Percentiles rank a stretch among this genome's conserved stretches.
Evolutionary conservation across 2,797 vertebrate genomes (phyloP).

Genomic region (Ctenosaura bakeri): DNA sequence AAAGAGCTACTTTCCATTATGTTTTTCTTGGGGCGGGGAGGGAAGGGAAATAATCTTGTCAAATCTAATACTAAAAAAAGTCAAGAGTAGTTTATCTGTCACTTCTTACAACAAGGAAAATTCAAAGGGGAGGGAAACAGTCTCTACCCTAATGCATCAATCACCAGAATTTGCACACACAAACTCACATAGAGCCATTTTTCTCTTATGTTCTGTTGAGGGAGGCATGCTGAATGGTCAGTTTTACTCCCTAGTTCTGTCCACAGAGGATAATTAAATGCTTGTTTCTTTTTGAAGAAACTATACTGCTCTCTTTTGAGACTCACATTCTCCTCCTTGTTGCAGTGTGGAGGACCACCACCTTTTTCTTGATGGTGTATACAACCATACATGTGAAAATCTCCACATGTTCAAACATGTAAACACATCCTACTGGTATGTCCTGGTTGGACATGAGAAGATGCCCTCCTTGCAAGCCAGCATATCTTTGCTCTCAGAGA

Average conservation of each 20-base stretch:
- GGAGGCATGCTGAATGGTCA: no score
- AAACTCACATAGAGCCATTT: background rate
- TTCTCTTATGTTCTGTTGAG: background rate
- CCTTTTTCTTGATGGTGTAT: background rate
- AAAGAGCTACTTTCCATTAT: background rate
- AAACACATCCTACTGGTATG: no score
- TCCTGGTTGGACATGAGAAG: background rate
- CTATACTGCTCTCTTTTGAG: no score
- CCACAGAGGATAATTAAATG: no score
- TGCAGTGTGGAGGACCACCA: background rate
- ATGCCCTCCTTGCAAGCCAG: background rate
- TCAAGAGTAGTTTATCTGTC: no score
- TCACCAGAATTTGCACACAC: background rate
- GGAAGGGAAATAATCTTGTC: background rate
- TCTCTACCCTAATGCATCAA: background rate
- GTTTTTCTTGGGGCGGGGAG: background rate
- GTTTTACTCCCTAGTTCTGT: no score
- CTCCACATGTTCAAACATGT: background rate
- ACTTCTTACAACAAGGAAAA: background rate
- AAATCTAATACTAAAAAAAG: background rate
- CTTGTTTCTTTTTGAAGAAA: no score
- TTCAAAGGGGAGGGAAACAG: background rate
- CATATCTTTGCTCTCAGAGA: background rate
- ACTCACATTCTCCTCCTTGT: no score
- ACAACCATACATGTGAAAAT: background rate